These are phyloP conservation scores for Silurus glanis DNA, from an alignment of 2,113 vertebrate genomes.

Conservation along the genomic window DNA sequence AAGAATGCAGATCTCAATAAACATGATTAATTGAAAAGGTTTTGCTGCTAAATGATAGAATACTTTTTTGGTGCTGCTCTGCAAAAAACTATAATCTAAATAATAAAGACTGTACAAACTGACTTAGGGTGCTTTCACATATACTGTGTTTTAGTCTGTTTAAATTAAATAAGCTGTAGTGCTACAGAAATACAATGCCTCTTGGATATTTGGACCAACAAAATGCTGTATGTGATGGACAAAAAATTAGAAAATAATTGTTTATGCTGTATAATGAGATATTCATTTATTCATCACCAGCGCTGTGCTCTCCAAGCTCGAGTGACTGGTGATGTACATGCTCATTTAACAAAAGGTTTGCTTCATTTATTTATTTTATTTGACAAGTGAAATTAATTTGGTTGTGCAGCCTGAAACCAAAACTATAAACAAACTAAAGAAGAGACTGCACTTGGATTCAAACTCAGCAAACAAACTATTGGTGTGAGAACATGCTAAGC, in stretches of 20 bases:
- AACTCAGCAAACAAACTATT: background rate
- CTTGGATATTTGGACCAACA: background rate
- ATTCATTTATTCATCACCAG: background rate
- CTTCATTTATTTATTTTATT: background rate
- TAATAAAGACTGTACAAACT: background rate
- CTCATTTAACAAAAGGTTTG: background rate
- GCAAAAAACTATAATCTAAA: background rate
- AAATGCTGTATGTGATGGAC: background rate
- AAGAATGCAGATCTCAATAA: background rate
- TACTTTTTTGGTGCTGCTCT: background rate
- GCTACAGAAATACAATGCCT: background rate
- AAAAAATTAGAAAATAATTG: background rate
- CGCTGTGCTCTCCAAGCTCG: background rate
- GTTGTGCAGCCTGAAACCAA: background rate
- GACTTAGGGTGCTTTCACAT: background rate
- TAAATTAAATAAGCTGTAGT: background rate
- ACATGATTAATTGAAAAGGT: background rate
- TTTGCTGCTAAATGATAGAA: background rate
- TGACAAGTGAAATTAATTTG: background rate
- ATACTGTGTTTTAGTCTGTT: background rate
- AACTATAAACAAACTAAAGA: background rate
- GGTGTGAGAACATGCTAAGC: background rate
- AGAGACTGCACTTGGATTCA: background rate
- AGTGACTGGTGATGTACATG: background rate
- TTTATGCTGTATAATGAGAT: background rate